A percentile compares a stretch with the other conserved stretches of the same genome.
phyloP scores from a whole-genome alignment of 2,797 vertebrate genomes.

The Coreius guichenoti region DNA sequence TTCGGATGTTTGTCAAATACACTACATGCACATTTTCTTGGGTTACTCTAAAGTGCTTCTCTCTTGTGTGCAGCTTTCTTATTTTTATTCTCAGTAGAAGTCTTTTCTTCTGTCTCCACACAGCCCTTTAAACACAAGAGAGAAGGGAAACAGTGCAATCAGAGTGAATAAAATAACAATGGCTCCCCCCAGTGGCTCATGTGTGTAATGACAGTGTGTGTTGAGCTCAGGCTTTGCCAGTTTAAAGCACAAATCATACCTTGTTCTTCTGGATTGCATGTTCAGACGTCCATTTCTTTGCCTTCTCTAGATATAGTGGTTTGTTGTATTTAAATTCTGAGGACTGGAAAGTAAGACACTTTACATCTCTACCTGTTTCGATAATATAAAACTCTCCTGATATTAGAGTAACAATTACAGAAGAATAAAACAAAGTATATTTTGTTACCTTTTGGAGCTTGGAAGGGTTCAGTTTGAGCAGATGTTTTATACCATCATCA shows the following conservation, averaged over 20 bases:
- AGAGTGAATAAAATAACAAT: conserved; percentile 27
- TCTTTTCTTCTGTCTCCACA: conserved; percentile 13
- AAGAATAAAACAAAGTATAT: too few species aligned
- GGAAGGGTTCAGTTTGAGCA: too few species aligned
- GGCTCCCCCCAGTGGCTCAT: conserved; percentile 65
- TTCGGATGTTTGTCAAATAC: not conserved
- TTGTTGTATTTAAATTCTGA: conserved; percentile 93
- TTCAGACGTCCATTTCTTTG: conserved; percentile 86
- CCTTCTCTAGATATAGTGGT: conserved; percentile 81
- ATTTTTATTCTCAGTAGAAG: conserved; percentile 2
- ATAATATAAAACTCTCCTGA: too few species aligned
- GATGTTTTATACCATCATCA: too few species aligned
- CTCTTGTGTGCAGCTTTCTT: conserved; percentile 44
- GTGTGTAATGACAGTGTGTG: not conserved
- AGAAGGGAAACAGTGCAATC: not conserved
- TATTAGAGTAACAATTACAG: too few species aligned
- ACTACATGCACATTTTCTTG: conserved; percentile 33
- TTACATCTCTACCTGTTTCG: too few species aligned
- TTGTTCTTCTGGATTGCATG: conserved; percentile 80
- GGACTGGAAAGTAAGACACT: conserved; percentile 78
- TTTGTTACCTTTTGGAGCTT: too few species aligned
- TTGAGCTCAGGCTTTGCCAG: too few species aligned
- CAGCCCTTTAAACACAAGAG: conserved; percentile 26
- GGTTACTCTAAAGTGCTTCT: conserved; percentile 42
- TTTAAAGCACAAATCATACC: conserved; percentile 69